phyloP scores from a whole-genome alignment of 2,888 invertebrate genomes.

The Heliconius cydno region DNA sequence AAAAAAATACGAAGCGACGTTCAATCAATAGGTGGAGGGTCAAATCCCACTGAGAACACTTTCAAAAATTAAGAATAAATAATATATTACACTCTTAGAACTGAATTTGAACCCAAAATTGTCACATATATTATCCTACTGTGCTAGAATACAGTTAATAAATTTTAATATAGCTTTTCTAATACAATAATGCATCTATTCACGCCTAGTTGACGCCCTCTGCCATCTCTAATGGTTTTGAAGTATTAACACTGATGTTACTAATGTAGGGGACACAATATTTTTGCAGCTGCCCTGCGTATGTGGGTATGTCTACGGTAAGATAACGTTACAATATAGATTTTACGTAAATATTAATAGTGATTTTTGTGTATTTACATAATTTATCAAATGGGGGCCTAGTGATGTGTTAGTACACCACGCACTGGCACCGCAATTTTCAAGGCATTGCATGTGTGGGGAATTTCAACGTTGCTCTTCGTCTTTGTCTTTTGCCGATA shows the following conservation, averaged over 20 bases:
- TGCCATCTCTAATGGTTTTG: slow-evolving; percentile 66
- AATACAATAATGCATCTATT: slow-evolving; percentile 39
- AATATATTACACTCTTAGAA: neutral
- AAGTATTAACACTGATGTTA: slow-evolving; percentile 66
- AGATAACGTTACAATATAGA: slow-evolving; percentile 1
- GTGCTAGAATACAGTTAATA: neutral
- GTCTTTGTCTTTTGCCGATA: too few species aligned
- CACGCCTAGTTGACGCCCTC: slow-evolving; percentile 38
- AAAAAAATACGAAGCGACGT: too few species aligned
- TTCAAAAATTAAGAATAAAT: too few species aligned
- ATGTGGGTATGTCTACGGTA: slow-evolving; percentile 3
- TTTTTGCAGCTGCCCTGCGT: slow-evolving; percentile 52
- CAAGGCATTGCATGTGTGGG: too few species aligned
- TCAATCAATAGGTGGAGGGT: too few species aligned
- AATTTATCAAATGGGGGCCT: neutral
- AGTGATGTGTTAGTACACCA: too few species aligned
- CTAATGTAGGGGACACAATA: slow-evolving; percentile 63
- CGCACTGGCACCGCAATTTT: too few species aligned
- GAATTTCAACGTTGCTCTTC: too few species aligned
- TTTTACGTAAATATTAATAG: neutral
- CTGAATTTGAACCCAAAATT: neutral
- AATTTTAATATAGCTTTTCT: slow-evolving; percentile 5
- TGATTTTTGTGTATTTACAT: neutral
- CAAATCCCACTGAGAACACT: too few species aligned
- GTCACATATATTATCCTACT: neutral